Evolutionary conservation across 2,113 vertebrate species (phyloP).

Genomic region (Grammomys dolichurus): DNA sequence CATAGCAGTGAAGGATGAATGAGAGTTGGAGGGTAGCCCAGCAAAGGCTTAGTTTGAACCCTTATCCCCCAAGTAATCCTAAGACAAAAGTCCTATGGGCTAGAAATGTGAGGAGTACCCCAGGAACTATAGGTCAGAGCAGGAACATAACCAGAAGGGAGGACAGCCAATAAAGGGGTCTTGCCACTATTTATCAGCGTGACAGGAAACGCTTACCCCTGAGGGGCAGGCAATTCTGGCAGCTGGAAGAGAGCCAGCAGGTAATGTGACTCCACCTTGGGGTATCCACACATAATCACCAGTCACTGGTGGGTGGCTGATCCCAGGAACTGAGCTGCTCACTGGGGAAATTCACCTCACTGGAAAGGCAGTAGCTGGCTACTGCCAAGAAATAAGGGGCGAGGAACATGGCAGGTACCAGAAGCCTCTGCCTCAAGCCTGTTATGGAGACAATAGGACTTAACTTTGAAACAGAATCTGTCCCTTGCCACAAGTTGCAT

Average conservation of each 20-base stretch:
- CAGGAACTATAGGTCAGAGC: neutral
- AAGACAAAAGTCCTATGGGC: neutral
- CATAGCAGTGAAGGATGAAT: neutral
- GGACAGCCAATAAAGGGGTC: neutral
- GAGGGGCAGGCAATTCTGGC: neutral
- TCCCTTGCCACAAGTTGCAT: neutral
- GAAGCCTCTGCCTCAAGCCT: neutral
- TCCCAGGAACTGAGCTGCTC: neutral
- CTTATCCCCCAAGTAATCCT: neutral
- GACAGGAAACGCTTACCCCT: neutral
- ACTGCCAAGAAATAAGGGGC: neutral
- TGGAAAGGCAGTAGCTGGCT: neutral
- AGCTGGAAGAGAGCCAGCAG: neutral
- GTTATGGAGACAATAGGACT: neutral
- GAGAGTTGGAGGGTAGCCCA: no score
- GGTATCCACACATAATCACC: neutral
- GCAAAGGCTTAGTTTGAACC: neutral
- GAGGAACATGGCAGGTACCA: fast-evolving
- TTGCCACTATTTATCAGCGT: neutral
- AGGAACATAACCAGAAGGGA: no score
- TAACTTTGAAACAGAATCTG: slow-evolving; percentile 8
- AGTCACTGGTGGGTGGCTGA: neutral
- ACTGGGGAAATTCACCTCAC: neutral
- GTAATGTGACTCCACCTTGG: neutral
- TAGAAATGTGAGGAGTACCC: neutral